A percentile compares a stretch with the other conserved stretches of the same genome.
Conservation (phyloP, 1,140 invertebrate species). For the Saccostrea glomerata region DNA sequence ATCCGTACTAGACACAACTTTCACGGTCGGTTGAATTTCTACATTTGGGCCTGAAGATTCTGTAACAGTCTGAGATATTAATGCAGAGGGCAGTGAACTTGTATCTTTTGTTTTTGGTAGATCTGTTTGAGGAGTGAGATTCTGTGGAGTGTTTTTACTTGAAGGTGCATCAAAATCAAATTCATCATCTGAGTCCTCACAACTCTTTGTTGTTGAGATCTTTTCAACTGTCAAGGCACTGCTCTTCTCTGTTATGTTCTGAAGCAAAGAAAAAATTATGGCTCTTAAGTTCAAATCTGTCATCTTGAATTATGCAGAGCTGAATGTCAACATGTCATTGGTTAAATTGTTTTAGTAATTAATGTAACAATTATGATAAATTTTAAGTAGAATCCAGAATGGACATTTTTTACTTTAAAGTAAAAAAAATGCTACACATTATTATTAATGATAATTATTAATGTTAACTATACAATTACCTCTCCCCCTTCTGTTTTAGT, state of each 20-base stretch:
- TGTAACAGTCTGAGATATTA: neutral
- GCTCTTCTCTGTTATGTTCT: neutral
- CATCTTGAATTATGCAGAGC: too few species aligned
- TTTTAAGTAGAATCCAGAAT: too few species aligned
- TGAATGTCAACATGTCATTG: too few species aligned
- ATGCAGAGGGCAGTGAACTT: neutral
- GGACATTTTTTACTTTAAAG: too few species aligned
- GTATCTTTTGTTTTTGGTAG: neutral
- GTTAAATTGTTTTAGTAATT: too few species aligned
- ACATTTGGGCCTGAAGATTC: neutral
- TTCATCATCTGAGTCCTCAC: conserved; percentile 40
- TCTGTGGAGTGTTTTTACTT: neutral
- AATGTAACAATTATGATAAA: too few species aligned
- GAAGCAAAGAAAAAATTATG: neutral
- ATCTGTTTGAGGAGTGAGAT: neutral
- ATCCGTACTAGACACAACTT: neutral
- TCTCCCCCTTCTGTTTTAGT: too few species aligned
- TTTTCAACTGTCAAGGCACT: neutral
- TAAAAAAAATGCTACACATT: too few species aligned
- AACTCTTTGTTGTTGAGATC: neutral
- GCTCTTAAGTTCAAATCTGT: too few species aligned
- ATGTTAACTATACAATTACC: too few species aligned
- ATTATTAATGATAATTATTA: too few species aligned
- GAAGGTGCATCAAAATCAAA: conserved; percentile 55
- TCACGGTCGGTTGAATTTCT: neutral